Percentiles rank a stretch among this genome's conserved stretches.
These are phyloP conservation scores for Denticeps clupeoides DNA, from an alignment of 2,797 vertebrate genomes.

Conservation along the genomic window DNA sequence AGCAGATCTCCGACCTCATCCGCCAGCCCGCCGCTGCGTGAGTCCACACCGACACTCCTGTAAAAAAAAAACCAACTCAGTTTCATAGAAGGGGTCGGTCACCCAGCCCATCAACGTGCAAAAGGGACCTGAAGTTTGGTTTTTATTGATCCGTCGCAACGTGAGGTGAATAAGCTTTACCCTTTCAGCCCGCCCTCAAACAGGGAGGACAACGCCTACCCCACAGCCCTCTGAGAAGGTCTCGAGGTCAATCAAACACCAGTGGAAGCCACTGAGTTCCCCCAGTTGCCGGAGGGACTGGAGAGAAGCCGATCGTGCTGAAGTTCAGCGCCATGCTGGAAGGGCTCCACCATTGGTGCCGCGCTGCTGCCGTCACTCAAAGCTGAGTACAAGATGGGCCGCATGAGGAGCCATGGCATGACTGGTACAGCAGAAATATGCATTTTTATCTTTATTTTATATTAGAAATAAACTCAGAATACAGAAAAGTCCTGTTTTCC, in stretches of 20 bases:
- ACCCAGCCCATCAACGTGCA: too few relatives aligned
- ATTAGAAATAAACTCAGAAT: too few relatives aligned
- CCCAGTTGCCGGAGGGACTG: slow-evolving; percentile 91
- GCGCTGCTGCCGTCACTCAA: slow-evolving; percentile 91
- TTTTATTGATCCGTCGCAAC: too few relatives aligned
- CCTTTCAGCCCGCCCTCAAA: slow-evolving; percentile 66
- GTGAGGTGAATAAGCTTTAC: too few relatives aligned
- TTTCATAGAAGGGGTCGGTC: too few relatives aligned
- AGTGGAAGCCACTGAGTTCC: slow-evolving; percentile 90
- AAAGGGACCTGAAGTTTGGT: too few relatives aligned
- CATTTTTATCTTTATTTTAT: too few relatives aligned
- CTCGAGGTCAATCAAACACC: slow-evolving; percentile 92
- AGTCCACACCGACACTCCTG: slow-evolving; percentile 36
- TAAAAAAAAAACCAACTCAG: background rate
- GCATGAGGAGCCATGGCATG: slow-evolving; percentile 97
- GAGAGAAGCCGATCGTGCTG: slow-evolving; percentile 94
- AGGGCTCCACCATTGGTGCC: slow-evolving; percentile 90
- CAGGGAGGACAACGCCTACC: slow-evolving; percentile 82
- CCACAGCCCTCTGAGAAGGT: slow-evolving; percentile 84
- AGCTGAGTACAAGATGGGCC: slow-evolving; percentile 97
- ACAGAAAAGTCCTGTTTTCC: too few relatives aligned
- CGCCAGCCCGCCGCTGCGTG: slow-evolving; percentile 81
- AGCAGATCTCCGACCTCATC: slow-evolving; percentile 98
- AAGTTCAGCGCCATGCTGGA: slow-evolving; percentile 98
- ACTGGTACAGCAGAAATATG: slow-evolving; percentile 43